Evolutionary conservation across 1,140 invertebrate species (phyloP).

Genomic region (Steinernema khuongi): DNA sequence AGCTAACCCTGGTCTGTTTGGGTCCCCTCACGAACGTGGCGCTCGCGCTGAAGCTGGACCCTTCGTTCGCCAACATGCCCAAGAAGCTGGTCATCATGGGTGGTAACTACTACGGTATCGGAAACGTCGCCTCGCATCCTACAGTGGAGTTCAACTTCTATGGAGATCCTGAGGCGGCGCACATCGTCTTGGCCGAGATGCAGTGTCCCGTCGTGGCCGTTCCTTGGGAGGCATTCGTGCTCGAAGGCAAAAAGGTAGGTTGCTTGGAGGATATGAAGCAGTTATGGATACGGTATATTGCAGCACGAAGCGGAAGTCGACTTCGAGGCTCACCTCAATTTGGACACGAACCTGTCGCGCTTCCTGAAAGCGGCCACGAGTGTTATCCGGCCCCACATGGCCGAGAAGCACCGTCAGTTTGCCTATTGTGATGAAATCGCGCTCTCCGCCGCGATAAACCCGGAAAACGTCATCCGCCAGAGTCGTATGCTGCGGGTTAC

Average conservation of each 20-base stretch:
- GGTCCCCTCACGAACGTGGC: conserved; percentile 75
- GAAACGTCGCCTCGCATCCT: conserved; percentile 67
- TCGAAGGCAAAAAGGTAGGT: conserved; percentile 36
- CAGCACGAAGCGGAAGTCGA: conserved; percentile 38
- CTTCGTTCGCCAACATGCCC: conserved; percentile 65
- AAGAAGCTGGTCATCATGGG: conserved; percentile 72
- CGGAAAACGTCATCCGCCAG: conserved; percentile 46
- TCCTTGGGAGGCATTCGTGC: conserved; percentile 56
- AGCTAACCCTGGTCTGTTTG: conserved; percentile 67
- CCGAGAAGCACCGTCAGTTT: conserved; percentile 39
- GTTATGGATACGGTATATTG: conserved; percentile 20
- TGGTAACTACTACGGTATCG: conserved; percentile 68
- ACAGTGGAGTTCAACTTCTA: conserved; percentile 76
- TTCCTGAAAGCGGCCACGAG: conserved; percentile 45
- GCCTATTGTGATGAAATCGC: conserved; percentile 56
- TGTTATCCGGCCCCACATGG: conserved; percentile 35
- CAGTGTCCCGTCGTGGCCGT: conserved; percentile 66
- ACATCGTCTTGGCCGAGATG: conserved; percentile 78
- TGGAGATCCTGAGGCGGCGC: conserved; percentile 72
- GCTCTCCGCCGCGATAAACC: conserved; percentile 45
- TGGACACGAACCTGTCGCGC: conserved; percentile 46
- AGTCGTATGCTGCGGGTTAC: conserved; percentile 36
- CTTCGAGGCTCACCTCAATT: conserved; percentile 52
- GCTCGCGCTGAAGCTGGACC: conserved; percentile 68
- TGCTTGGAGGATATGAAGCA: conserved; percentile 10